Evolutionary conservation across 1,140 invertebrate genomes (phyloP).

Genomic region (Drosophila orena): DNA sequence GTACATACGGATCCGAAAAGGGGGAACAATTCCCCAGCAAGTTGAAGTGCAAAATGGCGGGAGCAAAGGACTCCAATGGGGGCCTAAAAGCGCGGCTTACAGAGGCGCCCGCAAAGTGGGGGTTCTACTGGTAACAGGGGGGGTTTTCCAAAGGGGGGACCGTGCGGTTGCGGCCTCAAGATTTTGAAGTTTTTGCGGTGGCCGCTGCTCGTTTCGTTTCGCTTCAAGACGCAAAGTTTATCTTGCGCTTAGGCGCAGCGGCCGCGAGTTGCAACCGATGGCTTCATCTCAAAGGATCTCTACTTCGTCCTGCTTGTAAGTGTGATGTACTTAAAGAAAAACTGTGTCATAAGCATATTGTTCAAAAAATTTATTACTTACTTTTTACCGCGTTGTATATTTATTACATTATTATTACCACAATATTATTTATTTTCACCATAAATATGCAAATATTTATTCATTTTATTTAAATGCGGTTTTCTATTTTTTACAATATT

Average conservation of each 20-base stretch:
- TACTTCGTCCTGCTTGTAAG: constrained; percentile 9
- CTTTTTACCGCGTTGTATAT: too few species aligned
- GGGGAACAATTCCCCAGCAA: constrained; percentile 61
- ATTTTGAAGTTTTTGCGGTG: constrained; percentile 50
- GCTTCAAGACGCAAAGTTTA: constrained; percentile 77
- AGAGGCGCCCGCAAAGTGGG: neutral
- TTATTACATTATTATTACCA: too few species aligned
- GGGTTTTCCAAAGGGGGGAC: neutral
- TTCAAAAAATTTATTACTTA: too few species aligned
- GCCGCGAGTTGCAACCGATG: constrained; percentile 51
- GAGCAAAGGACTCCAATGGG: constrained; percentile 36
- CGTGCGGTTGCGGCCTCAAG: constrained; percentile 24
- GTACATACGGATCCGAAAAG: constrained; percentile 37
- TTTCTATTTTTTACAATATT: too few species aligned
- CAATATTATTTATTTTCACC: too few species aligned
- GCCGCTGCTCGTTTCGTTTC: constrained; percentile 55
- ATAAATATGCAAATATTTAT: too few species aligned
- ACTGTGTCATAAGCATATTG: too few species aligned
- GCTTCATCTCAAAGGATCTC: constrained; percentile 56
- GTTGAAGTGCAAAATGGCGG: constrained; percentile 74
- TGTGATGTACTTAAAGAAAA: constrained; percentile 22
- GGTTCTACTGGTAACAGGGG: too few species aligned
- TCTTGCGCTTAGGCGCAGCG: constrained; percentile 66
- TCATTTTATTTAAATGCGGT: neutral
- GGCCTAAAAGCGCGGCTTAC: constrained; percentile 13